Percentiles rank a stretch among this genome's conserved stretches.
Evolutionary conservation across 2,797 vertebrate genomes (phyloP).

Genomic region (Carcharodon carcharias): DNA sequence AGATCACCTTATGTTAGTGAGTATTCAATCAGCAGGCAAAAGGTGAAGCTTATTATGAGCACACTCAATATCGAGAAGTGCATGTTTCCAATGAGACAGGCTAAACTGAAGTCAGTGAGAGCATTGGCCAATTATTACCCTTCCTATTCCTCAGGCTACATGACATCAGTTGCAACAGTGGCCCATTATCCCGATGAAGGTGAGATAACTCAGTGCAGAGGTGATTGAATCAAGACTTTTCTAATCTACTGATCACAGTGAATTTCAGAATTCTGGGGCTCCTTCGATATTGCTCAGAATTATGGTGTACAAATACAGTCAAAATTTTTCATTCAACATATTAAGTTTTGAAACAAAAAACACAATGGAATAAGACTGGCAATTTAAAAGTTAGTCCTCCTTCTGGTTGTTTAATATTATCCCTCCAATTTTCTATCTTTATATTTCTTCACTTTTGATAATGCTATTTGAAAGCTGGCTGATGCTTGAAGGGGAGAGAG

Average conservation of each 20-base stretch:
- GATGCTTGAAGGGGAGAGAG: background rate
- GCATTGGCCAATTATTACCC: constrained; percentile 9
- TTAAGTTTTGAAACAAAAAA: background rate
- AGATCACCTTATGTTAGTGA: background rate
- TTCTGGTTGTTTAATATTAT: background rate
- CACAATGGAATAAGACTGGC: background rate
- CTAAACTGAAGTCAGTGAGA: constrained; percentile 39
- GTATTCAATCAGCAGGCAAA: too few species aligned
- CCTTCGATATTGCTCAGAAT: background rate
- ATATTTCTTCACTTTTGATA: background rate
- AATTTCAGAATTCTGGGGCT: background rate
- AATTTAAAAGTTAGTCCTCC: background rate
- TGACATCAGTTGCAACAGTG: background rate
- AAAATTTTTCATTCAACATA: background rate
- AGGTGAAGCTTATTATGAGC: background rate
- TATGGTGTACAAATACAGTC: background rate
- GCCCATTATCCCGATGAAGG: background rate
- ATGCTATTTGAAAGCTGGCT: background rate
- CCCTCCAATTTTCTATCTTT: background rate
- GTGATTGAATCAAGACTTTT: background rate
- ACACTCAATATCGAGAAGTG: background rate
- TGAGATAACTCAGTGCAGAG: background rate
- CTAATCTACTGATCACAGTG: background rate
- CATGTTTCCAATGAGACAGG: background rate
- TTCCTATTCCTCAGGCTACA: constrained; percentile 44